These are phyloP conservation scores for Bugula neritina DNA, from an alignment of 2,888 invertebrate genomes.

Conservation along the genomic window DNA sequence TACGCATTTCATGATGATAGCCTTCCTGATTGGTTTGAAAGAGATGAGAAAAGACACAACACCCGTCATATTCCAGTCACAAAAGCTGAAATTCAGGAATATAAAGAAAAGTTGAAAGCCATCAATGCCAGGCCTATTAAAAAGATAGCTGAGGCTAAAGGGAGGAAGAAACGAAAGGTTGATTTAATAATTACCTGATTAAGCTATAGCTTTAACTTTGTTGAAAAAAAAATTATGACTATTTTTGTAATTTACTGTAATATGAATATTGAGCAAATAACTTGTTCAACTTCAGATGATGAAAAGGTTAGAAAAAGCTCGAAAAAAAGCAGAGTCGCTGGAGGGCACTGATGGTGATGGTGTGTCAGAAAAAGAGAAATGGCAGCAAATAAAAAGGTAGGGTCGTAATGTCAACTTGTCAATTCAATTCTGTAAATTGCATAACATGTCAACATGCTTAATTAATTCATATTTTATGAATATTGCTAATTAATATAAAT, in stretches of 20 bases:
- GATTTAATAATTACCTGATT: too few species aligned
- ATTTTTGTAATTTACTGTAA: too few species aligned
- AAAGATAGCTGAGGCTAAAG: conserved; percentile 95
- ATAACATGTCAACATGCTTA: too few species aligned
- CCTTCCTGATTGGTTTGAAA: conserved; percentile 90
- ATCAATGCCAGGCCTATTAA: conserved; percentile 92
- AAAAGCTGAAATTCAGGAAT: conserved; percentile 73
- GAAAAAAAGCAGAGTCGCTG: conserved; percentile 90
- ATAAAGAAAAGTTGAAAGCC: conserved; percentile 67
- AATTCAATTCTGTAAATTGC: too few species aligned
- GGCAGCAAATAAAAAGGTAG: conserved; percentile 80
- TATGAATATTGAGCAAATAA: too few species aligned
- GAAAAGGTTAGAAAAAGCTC: conserved; percentile 80
- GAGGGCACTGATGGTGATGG: conserved; percentile 83
- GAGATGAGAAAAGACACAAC: conserved; percentile 88
- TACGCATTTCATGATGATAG: conserved; percentile 85
- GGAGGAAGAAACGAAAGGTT: conserved; percentile 85
- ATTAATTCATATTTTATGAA: too few species aligned
- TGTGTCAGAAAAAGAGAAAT: conserved; percentile 85
- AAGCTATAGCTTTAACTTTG: too few species aligned
- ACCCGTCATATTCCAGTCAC: conserved; percentile 76
- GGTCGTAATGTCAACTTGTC: too few species aligned
- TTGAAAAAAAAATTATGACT: too few species aligned
- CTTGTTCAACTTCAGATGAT: conserved; percentile 56
- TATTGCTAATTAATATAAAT: too few species aligned